These are phyloP conservation scores for Chiloscyllium punctatum DNA, from an alignment of 2,797 vertebrate genomes.

Conservation along the genomic window DNA sequence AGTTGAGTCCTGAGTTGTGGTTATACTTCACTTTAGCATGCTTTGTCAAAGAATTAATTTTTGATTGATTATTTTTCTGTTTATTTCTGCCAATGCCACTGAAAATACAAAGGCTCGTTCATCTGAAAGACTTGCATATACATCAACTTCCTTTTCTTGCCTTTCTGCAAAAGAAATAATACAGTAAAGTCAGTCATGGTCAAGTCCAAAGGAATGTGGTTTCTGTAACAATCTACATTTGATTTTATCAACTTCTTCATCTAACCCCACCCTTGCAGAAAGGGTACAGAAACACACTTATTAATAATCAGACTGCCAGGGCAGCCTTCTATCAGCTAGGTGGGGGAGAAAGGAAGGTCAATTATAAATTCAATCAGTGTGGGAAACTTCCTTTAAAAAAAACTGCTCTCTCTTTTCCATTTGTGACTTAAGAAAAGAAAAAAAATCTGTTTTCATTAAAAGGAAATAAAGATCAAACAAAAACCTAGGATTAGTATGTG, in stretches of 20 bases:
- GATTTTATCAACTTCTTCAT: background rate
- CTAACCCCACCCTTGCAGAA: background rate
- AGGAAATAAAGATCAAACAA: background rate
- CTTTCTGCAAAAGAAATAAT: constrained; percentile 72
- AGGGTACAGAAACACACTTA: background rate
- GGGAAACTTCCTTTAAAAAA: constrained; percentile 11
- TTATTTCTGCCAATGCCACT: constrained; percentile 97
- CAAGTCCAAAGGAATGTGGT: background rate
- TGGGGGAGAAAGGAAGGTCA: background rate
- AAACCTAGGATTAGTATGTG: background rate
- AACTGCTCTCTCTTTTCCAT: background rate
- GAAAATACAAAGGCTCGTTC: constrained; percentile 98
- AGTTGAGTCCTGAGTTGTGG: constrained; percentile 41
- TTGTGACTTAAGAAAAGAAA: background rate
- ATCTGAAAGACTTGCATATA: constrained; percentile 94
- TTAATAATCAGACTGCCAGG: background rate
- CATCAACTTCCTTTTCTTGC: constrained; percentile 94
- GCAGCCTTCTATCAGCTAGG: background rate
- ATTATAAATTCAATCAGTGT: background rate
- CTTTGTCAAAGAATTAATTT: constrained; percentile 79
- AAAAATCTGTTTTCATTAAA: background rate
- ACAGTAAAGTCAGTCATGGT: constrained; percentile 46
- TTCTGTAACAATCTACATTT: background rate
- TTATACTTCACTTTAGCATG: constrained; percentile 26
- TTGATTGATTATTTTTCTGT: constrained; percentile 97